Evolutionary conservation across 2,113 vertebrate genomes (phyloP).

Genomic region (Boleophthalmus pectinirostris): DNA sequence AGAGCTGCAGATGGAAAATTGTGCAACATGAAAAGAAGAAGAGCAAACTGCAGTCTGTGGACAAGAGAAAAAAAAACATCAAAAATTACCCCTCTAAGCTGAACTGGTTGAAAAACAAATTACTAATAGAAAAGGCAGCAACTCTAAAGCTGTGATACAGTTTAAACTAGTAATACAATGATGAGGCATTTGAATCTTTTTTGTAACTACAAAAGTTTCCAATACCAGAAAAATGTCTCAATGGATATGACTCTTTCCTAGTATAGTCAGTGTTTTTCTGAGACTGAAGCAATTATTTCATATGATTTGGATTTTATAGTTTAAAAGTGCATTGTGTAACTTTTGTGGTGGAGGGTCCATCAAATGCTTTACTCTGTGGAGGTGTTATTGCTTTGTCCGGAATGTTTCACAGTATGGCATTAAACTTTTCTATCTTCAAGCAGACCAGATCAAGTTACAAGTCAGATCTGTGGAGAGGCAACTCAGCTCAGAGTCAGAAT

Average conservation of each 20-base stretch:
- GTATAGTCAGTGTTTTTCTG: not conserved
- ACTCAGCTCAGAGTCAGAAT: no score
- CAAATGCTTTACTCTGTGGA: no score
- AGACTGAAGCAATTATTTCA: not conserved
- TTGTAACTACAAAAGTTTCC: not conserved
- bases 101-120: not conserved
- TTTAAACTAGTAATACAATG: not conserved
- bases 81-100: not conserved
- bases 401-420: no score
- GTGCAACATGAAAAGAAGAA: slow-evolving; percentile 31
- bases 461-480: no score
- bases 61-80: not conserved
- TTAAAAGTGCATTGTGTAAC: not conserved
- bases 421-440: no score
- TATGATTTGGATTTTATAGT: not conserved
- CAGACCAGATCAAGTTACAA: no score
- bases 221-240: not conserved
- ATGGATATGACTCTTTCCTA: not conserved
- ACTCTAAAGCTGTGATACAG: not conserved
- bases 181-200: no score
- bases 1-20: slow-evolving; percentile 44
- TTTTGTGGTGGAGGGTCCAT: no score
- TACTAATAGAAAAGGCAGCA: not conserved
- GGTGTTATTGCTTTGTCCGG: no score
- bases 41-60: slow-evolving; percentile 2